Conservation (phyloP, 2,888 invertebrate species). For the Cotesia congregata region DNA sequence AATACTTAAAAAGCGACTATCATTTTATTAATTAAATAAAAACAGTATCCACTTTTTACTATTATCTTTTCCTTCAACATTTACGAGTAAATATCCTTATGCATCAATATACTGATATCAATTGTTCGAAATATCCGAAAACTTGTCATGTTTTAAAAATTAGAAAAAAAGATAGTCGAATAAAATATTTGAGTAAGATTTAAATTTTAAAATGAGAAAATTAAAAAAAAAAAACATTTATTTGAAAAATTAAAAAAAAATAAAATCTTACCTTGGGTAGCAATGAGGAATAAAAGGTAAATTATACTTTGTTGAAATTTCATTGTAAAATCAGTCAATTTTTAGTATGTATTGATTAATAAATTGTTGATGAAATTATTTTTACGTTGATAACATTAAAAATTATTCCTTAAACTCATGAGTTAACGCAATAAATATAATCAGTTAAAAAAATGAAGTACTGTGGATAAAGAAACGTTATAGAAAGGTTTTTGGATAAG, state of each 20-base stretch:
- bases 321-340: conserved; percentile 56
- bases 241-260: conserved; percentile 15
- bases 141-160: too few species aligned
- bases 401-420: neutral
- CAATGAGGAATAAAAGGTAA: conserved; percentile 61
- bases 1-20: too few species aligned
- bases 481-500: conserved; percentile 69
- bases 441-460: conserved; percentile 41
- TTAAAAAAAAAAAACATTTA: conserved; percentile 15
- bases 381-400: conserved; percentile 46
- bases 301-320: conserved; percentile 57
- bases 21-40: too few species aligned
- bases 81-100: too few species aligned
- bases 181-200: neutral
- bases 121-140: too few species aligned
- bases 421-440: conserved; percentile 10
- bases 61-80: too few species aligned
- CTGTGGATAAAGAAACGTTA: conserved; percentile 59
- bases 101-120: too few species aligned
- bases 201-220: too few species aligned
- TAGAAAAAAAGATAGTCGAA: too few species aligned
- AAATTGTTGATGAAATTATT: conserved; percentile 31
- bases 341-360: conserved; percentile 32
- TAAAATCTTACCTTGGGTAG: conserved; percentile 61
- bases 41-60: too few species aligned